Evolutionary conservation across 30 jellyfish, hydroid and myxozoan species (phyloP), one percentile per base, ranked within the genome.

Genomic region (Turritopsis rubra): DNA sequence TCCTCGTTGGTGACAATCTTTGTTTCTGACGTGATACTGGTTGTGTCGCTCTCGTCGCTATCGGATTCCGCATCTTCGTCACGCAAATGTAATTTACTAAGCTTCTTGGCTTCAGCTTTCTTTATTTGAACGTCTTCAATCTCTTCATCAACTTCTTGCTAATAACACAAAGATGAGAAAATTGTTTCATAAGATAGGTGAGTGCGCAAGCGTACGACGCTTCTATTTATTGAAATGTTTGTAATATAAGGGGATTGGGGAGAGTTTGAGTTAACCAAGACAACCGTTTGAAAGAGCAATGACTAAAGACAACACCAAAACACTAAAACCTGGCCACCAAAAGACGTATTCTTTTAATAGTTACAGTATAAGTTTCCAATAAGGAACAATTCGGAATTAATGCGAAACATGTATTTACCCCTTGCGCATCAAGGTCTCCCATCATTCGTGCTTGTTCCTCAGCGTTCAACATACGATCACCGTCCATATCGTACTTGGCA

Each of bases 401-500:
- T 68, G 22, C 28, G 77, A n/a, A n/a, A 68, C 19, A 0, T 7
- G 9, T 68, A 27, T 27, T 74, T 74, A 74, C 82, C 18, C 41
- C 65, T 22, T 74, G 65, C 65, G 26, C 82, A n/a, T 74, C 72
- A 1, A 91, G 89, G 68, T 91, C 97, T 53, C 87, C 92, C 90
- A 85, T 95, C 97, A 91, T 91, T 54, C 85, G 84, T 85, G 88
- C 72, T 26, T 84, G 94, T 60, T 91, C 97, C 0, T 87, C 92
- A 80, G 87, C 97, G 65, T 91, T 87, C 75, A 91, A 73, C 28
- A 91, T 85, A 29, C 97, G 90, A 74, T 91, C 97, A 1, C 97
- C 97, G 79, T 91, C 97, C 91, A 87, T 80, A 85, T 91, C 97
- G 65, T 87, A 91, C 66, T 91, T 91, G n/a, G 96, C 96, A 87